phyloP scores from a whole-genome alignment of 1,140 invertebrate species.

The Brachionus paranguensis region DNA sequence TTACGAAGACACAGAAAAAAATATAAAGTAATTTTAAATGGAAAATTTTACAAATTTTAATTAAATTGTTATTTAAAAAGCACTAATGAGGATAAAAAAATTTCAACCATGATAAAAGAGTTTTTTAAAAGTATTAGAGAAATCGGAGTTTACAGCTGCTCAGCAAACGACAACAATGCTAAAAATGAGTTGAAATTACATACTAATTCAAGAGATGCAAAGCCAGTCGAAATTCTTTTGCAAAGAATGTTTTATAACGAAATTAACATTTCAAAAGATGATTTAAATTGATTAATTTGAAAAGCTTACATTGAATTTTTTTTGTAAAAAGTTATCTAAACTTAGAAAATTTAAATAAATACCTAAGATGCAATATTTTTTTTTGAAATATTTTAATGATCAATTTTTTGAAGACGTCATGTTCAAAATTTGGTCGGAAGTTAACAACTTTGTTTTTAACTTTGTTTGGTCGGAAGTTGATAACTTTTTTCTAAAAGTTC shows the following conservation, averaged over 20 bases:
- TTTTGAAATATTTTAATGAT: too few species aligned
- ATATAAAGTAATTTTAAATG: neutral
- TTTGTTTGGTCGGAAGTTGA: too few species aligned
- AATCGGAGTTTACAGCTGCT: neutral
- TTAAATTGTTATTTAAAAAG: neutral
- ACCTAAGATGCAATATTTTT: too few species aligned
- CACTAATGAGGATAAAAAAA: neutral
- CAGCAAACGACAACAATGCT: neutral
- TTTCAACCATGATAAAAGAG: neutral
- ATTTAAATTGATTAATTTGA: neutral
- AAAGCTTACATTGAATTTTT: too few species aligned
- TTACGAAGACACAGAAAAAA: neutral
- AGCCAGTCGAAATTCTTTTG: constrained; percentile 36
- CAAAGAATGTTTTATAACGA: constrained; percentile 30
- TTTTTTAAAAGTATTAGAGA: constrained; percentile 12
- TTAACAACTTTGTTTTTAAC: too few species aligned
- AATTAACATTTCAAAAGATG: neutral
- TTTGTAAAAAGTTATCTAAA: neutral
- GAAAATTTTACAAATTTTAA: neutral
- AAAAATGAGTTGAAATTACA: constrained; percentile 8
- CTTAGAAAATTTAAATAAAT: neutral
- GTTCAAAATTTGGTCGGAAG: too few species aligned
- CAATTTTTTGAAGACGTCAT: too few species aligned
- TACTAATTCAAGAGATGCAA: constrained; percentile 25
- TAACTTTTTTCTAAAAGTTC: too few species aligned